A percentile compares a stretch with the other conserved stretches of the same genome.
Evolutionary conservation across 2,113 vertebrate genomes (phyloP).

Genomic region (Gallinago media): DNA sequence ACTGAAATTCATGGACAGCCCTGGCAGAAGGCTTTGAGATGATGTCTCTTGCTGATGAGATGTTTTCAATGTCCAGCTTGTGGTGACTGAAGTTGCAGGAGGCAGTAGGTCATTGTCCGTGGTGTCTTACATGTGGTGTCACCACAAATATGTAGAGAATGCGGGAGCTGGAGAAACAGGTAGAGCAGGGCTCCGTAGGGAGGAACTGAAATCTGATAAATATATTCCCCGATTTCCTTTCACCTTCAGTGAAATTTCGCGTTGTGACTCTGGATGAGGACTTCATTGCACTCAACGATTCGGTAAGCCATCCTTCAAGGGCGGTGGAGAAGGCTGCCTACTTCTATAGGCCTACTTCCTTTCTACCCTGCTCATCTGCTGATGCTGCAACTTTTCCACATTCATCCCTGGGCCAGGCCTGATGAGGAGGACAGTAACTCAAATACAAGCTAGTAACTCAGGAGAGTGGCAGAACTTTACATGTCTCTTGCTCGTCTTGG

Average conservation of each 20-base stretch:
- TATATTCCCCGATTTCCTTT: not conserved
- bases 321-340: not conserved
- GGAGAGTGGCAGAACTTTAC: not conserved
- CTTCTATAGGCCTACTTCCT: not conserved
- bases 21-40: not conserved
- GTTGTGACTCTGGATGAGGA: conserved; percentile 64
- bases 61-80: not conserved
- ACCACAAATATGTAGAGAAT: not conserved
- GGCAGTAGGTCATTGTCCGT: not conserved
- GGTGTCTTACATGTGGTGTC: not conserved
- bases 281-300: not conserved
- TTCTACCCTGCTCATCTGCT: not conserved
- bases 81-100: not conserved
- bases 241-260: conserved; percentile 58
- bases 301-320: not conserved
- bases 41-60: not conserved
- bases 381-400: not conserved
- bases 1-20: not conserved
- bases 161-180: not conserved
- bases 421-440: not conserved
- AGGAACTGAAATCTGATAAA: not conserved
- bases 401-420: not conserved
- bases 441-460: not conserved
- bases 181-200: not conserved
- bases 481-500: not conserved